Base-by-base conservation (phyloP, 1,140 invertebrate genomes). In the Lepidurus packardi region DNA sequence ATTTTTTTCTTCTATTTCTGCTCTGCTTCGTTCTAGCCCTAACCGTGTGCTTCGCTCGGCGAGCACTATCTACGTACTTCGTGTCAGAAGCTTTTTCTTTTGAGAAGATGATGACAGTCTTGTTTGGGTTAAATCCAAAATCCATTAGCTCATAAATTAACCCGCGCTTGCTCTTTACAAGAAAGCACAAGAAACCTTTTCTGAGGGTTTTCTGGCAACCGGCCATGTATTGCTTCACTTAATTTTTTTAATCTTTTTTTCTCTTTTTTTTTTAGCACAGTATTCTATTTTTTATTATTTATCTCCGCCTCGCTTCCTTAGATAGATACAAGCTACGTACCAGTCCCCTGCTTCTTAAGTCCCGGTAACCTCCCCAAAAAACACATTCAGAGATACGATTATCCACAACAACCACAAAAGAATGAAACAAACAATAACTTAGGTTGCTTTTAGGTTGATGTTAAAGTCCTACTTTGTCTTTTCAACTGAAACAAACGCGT, bases 81-180 rank as follows among this genome's bases (percentile, higher is more conserved):
- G 21, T 21, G 53, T 65, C 53, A 21, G 53, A 65, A 7, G 53
- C 53, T 16, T 3, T n/a, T 65, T 65, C 8, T 65, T 34, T 65
- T 65, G 53, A 65, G 53, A 65, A 11, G 53, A 65, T 21, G 53
- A 65, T 21, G 53, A 65, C 53, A 65, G 53, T 7, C 53, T 65
- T 65, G 53, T 65, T 21, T 65, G 53, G 53, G 53, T 65, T 65
- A n/a, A 65, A 65, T 65, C 53, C 53, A 65, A 65, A 65, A 65
- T 7, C 53, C 53, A 65, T 65, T 65, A 65, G 53, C 53, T 65
- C 53, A 65, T 65, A 65, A 65, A 65, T 65, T 65, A 65, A 65
- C 16, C 53, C 16, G 13, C 53, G 16, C 21, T 65, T 65, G 53
- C 53, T 65, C 21, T 65, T 65, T 65, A 65, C 53, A 65, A 65